Percentiles rank a stretch among this genome's conserved stretches.
Evolutionary conservation across 2,113 vertebrate species (phyloP).

Genomic region (Stigmatopora argus): DNA sequence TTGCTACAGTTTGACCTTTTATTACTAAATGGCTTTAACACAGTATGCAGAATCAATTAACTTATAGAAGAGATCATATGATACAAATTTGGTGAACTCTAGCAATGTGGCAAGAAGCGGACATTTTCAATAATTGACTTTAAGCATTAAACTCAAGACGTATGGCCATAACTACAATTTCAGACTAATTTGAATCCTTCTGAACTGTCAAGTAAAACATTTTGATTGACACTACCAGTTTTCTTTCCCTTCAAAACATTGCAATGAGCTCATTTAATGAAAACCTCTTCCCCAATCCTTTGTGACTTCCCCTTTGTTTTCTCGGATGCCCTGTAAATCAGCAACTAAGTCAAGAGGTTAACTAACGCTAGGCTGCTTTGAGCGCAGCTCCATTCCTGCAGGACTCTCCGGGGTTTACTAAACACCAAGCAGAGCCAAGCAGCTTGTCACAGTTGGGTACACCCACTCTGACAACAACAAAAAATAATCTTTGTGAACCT

Average conservation of each 20-base stretch:
- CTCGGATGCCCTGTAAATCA: slow-evolving; percentile 52
- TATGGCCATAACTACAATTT: background rate
- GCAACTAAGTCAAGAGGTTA: slow-evolving; percentile 51
- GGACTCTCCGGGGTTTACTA: slow-evolving; percentile 66
- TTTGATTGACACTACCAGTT: no score
- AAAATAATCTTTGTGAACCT: slow-evolving; percentile 66
- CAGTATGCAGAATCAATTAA: background rate
- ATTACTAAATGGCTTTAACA: background rate
- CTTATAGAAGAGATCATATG: background rate
- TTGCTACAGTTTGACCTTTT: background rate
- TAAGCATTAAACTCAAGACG: background rate
- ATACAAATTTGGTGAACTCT: no score
- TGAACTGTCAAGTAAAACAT: background rate
- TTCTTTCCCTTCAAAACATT: background rate
- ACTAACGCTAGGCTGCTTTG: slow-evolving; percentile 28
- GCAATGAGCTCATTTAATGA: slow-evolving; percentile 26
- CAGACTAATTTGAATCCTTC: background rate
- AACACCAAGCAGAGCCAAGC: slow-evolving; percentile 46
- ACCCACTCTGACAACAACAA: slow-evolving; percentile 66
- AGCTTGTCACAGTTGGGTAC: slow-evolving; percentile 73
- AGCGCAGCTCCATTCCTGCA: slow-evolving; percentile 43
- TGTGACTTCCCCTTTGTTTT: slow-evolving; percentile 47
- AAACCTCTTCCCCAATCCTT: slow-evolving; percentile 18
- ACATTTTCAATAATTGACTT: background rate
- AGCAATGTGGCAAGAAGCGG: no score